Conservation (phyloP, 2,797 vertebrate species). For the Bradypodion ventrale region DNA sequence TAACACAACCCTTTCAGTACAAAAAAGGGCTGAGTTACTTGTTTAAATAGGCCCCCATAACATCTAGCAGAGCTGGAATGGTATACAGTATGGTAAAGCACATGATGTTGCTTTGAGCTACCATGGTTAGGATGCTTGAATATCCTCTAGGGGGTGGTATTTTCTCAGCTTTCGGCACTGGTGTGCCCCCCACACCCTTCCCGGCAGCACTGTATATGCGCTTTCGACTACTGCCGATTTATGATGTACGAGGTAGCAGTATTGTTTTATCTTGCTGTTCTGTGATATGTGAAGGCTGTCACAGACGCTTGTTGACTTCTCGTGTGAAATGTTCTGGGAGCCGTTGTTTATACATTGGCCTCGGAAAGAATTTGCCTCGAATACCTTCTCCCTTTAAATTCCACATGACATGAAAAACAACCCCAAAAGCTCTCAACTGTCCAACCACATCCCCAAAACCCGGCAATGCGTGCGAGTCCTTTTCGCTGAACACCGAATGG, state of each 20-base stretch:
- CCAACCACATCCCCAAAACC: neutral
- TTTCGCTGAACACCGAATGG: neutral
- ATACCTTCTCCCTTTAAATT: neutral
- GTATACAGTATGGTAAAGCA: no score
- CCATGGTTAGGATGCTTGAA: constrained; percentile 7
- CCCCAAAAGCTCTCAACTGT: neutral
- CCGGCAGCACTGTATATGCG: neutral
- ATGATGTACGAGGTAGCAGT: constrained; percentile 30
- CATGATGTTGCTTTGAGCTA: neutral
- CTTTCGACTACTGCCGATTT: neutral
- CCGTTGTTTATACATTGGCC: neutral
- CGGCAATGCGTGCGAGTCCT: no score
- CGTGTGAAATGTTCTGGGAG: neutral
- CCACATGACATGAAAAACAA: neutral
- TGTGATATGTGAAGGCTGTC: neutral
- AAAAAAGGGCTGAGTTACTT: neutral
- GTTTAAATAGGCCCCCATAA: neutral
- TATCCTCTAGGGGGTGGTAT: constrained; percentile 72
- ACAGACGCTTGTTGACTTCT: neutral
- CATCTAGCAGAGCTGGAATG: neutral
- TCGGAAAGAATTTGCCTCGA: neutral
- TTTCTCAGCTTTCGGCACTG: constrained; percentile 63
- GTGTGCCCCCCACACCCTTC: neutral
- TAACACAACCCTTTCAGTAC: neutral
- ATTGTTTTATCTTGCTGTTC: constrained; percentile 27